Evolutionary conservation across 1,140 invertebrate genomes (phyloP).

Genomic region (Halotydeus destructor): DNA sequence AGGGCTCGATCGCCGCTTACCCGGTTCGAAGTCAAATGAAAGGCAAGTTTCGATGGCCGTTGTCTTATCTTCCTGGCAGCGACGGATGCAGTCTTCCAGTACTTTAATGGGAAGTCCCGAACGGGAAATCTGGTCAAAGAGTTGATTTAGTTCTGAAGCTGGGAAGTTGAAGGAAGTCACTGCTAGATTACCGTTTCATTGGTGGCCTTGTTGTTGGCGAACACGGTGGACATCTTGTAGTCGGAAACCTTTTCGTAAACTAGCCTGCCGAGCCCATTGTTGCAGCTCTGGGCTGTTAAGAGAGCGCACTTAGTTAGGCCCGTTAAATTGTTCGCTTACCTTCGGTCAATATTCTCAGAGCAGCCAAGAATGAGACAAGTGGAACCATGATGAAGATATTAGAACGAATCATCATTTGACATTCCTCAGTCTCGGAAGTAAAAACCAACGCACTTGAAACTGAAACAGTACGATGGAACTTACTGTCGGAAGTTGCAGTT

Average conservation of each 20-base stretch:
- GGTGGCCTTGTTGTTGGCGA: not conserved
- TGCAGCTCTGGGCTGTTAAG: slow-evolving; percentile 59
- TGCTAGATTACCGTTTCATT: slow-evolving; percentile 7
- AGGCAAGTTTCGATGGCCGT: slow-evolving; percentile 50
- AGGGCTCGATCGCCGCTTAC: slow-evolving; percentile 37
- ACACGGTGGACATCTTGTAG: slow-evolving; percentile 25
- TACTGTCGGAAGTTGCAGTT: too few species aligned
- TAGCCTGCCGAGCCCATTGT: slow-evolving; percentile 58
- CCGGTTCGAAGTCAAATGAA: slow-evolving; percentile 73
- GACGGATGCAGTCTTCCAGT: slow-evolving; percentile 54
- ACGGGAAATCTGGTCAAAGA: slow-evolving; percentile 39
- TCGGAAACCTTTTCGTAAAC: slow-evolving; percentile 69
- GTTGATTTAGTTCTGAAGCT: too few species aligned
- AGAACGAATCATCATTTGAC: too few species aligned
- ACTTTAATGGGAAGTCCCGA: slow-evolving; percentile 59
- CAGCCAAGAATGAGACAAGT: slow-evolving; percentile 56
- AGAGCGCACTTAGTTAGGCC: slow-evolving; percentile 8
- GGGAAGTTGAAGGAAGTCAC: slow-evolving; percentile 3
- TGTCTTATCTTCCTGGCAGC: slow-evolving; percentile 57
- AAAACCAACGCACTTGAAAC: too few species aligned
- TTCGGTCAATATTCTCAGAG: slow-evolving; percentile 54
- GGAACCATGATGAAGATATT: too few species aligned
- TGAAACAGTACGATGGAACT: too few species aligned
- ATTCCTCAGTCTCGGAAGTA: too few species aligned
- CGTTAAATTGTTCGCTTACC: slow-evolving; percentile 35